phyloP scores from a whole-genome alignment of 2,797 vertebrate species.

The Serranus cabrilla region DNA sequence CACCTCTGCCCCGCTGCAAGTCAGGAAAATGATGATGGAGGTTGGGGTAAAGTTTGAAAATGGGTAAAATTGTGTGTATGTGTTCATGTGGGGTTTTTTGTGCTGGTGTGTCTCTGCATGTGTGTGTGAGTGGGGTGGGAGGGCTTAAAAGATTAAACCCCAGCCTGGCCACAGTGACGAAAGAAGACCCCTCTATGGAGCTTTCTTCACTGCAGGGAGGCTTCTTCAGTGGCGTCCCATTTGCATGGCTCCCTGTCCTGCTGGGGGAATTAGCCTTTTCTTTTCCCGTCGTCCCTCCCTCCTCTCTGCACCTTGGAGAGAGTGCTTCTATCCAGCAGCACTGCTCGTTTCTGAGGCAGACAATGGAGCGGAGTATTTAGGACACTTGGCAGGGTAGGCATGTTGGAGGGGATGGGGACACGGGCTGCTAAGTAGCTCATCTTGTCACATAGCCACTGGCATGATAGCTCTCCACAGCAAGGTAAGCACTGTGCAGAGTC shows the following conservation, averaged over 20 bases:
- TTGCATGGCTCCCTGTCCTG: constrained; percentile 79
- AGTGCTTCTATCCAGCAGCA: constrained; percentile 63
- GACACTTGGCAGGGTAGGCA: constrained; percentile 77
- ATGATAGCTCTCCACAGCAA: constrained; percentile 65
- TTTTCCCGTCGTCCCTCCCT: constrained; percentile 59
- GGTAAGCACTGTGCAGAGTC: constrained; percentile 65
- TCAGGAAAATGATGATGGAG: constrained; percentile 42
- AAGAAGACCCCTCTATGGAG: constrained; percentile 67
- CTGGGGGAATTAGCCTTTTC: constrained; percentile 78
- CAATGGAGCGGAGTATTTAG: constrained; percentile 83
- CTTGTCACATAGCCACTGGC: constrained; percentile 65
- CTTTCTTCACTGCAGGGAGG: constrained; percentile 70
- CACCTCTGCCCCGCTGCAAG: constrained; percentile 43
- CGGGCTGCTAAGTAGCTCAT: constrained; percentile 76
- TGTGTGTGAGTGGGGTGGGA: constrained; percentile 38
- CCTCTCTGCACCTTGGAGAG: constrained; percentile 64
- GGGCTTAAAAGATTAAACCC: constrained; percentile 82
- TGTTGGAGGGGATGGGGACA: constrained; percentile 65
- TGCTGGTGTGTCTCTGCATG: constrained; percentile 19
- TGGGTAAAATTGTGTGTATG: constrained; percentile 18
- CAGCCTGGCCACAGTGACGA: constrained; percentile 53
- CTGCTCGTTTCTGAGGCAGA: constrained; percentile 73
- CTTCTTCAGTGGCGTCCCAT: constrained; percentile 70
- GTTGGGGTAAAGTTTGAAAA: constrained; percentile 36
- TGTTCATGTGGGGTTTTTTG: constrained; percentile 26